These are phyloP conservation scores for Muscidifurax raptorellus DNA, from an alignment of 1,140 invertebrate genomes.

Conservation along the genomic window DNA sequence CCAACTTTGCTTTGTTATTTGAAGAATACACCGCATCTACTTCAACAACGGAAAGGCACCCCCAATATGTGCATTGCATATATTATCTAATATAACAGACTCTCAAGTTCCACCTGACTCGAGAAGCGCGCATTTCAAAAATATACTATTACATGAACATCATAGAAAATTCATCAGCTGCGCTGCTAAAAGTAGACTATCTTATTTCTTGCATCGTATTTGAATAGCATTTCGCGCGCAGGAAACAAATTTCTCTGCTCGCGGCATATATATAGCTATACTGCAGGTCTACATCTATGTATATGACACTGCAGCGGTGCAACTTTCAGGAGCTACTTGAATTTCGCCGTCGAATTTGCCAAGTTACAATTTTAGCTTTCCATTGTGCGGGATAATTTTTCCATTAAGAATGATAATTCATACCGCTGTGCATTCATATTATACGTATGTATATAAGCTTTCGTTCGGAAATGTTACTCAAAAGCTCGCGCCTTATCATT, in stretches of 20 bases:
- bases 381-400: background rate
- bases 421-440: too few relatives aligned
- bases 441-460: background rate
- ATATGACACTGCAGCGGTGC: background rate
- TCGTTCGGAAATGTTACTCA: background rate
- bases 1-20: too few relatives aligned
- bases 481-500: background rate
- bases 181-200: background rate
- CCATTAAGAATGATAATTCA: background rate
- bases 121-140: background rate
- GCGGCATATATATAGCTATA: background rate
- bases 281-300: background rate
- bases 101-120: background rate
- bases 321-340: slow-evolving; percentile 12
- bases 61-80: background rate
- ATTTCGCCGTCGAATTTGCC: background rate
- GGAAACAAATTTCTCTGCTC: background rate
- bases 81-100: background rate
- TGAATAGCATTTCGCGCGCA: slow-evolving; percentile 1
- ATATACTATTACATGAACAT: background rate
- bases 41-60: too few relatives aligned
- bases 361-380: background rate
- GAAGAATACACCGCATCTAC: too few relatives aligned
- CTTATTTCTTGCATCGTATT: slow-evolving; percentile 22
- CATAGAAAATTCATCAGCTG: background rate